A percentile compares a stretch with the other conserved stretches of the same genome.
Evolutionary conservation across 1,140 invertebrate species (phyloP).

Genomic region (Leguminivora glycinivorella): DNA sequence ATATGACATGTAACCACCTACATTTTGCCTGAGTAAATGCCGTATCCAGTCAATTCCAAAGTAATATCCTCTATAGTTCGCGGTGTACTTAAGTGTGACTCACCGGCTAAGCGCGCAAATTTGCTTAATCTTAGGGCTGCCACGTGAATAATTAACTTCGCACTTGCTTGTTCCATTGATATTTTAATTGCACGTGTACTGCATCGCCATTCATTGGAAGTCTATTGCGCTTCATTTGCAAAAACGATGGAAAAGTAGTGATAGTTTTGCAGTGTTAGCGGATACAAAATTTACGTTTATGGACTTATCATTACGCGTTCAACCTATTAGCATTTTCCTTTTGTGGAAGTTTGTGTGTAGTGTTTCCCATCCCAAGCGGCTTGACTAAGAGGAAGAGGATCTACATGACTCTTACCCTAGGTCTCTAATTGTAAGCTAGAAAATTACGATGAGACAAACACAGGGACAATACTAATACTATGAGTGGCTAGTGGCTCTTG

Average conservation of each 20-base stretch:
- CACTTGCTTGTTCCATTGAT: conserved; percentile 21
- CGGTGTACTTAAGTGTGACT: conserved; percentile 5
- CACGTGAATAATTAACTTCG: conserved; percentile 17
- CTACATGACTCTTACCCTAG: too few relatives aligned
- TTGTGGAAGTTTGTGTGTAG: too few relatives aligned
- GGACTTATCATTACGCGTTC: too few relatives aligned
- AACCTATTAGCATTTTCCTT: too few relatives aligned
- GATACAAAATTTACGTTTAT: too few relatives aligned
- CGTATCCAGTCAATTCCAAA: conserved; percentile 4
- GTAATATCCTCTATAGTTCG: neutral
- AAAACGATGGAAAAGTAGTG: neutral
- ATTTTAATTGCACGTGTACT: conserved; percentile 12
- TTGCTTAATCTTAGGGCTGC: conserved; percentile 27
- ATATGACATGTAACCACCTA: too few relatives aligned
- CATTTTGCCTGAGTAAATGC: neutral
- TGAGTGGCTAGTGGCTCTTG: too few relatives aligned
- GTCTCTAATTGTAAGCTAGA: too few relatives aligned
- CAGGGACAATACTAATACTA: too few relatives aligned
- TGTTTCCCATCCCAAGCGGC: too few relatives aligned
- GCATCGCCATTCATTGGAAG: neutral
- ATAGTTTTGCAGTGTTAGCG: neutral
- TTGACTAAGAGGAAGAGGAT: too few relatives aligned
- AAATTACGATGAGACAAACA: too few relatives aligned
- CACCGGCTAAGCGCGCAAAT: conserved; percentile 21
- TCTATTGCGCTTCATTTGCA: neutral